Base-by-base conservation (phyloP, 2,797 vertebrate species). In the Catharus ustulatus region DNA sequence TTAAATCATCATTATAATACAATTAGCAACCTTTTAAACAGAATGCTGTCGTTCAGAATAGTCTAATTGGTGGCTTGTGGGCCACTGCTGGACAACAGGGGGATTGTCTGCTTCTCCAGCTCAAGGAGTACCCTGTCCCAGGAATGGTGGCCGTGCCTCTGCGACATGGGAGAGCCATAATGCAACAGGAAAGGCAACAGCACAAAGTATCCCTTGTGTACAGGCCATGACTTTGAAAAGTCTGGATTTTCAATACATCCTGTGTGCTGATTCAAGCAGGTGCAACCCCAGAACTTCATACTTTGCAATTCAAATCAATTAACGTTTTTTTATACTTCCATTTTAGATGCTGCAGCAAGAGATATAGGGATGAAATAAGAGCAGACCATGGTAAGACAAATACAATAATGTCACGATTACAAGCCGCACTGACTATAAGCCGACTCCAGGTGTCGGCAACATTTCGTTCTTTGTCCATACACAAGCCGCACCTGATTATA, bases 171-270 rank as follows among this genome's bases (percentile, higher is more conserved):
- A 86, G 57, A 88, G 73, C 46, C 83, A 57, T 63, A 71, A 49
- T 40, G 64, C 0, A 7, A 42, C 42, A 15, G 72, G 68, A 77
- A 80, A 75, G 51, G 74, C 61, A 75, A 52, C 0, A 5, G 79
- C 82, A 94, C 87, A 86, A 94, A 95, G 85, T 77, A 49, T 13
- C 58, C 69, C 89, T 95, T 91, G 82, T 93, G 85, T 68, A 66
- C 64, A 49, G 78, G 45, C 59, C 62, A 36, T 62, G 12, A 10
- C 23, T 4, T 15, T 7, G 24, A 59, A 73, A 69, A 62, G 55
- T 43, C 10, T 29, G 71, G 63, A 57, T 62, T 86, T 54, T 84
- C 46, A 8, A 27, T 74, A 46, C 48, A 75, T 69, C 34, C 79
- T 45, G 58, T 15, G 16, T 29, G 62, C n/a, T 51, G 76, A 78